A percentile compares a stretch with the other conserved stretches of the same genome.
These are phyloP conservation scores for Calephelis perditalis DNA, from an alignment of 2,888 invertebrate genomes.

Conservation along the genomic window DNA sequence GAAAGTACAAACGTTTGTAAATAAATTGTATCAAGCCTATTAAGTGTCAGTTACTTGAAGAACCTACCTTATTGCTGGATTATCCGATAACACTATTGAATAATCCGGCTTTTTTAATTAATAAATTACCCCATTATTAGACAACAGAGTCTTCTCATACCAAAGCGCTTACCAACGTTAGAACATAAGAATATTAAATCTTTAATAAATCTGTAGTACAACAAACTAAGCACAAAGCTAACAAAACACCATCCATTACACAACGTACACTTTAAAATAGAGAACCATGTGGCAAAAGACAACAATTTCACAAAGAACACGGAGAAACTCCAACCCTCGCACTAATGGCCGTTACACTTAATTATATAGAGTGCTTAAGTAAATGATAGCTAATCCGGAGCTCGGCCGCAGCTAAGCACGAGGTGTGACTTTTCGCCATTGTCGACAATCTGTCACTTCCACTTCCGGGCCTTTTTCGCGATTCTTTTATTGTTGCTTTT, in stretches of 20 bases:
- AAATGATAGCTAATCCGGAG: constrained; percentile 74
- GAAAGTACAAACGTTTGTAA: too few relatives aligned
- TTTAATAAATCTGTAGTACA: background rate
- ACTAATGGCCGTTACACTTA: constrained; percentile 66
- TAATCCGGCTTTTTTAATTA: too few relatives aligned
- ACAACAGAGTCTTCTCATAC: too few relatives aligned
- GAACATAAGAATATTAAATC: too few relatives aligned
- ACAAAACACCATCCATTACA: too few relatives aligned
- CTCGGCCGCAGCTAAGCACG: constrained; percentile 64
- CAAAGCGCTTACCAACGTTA: too few relatives aligned
- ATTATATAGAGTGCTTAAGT: constrained; percentile 77
- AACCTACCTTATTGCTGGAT: too few relatives aligned
- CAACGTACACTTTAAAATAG: background rate
- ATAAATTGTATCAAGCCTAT: too few relatives aligned
- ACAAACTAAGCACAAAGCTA: background rate
- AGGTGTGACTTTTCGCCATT: constrained; percentile 76
- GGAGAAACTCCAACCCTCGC: constrained; percentile 45
- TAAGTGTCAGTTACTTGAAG: too few relatives aligned
- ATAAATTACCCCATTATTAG: too few relatives aligned
- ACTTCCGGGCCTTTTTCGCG: constrained; percentile 64
- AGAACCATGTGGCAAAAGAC: constrained; percentile 2
- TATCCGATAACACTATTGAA: too few relatives aligned
- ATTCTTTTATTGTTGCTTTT: constrained; percentile 72
- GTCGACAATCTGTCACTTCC: constrained; percentile 75
- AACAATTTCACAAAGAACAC: constrained; percentile 14